Evolutionary conservation across 1,140 invertebrate species (phyloP), one percentile per base, ranked within the genome.

Genomic region (Teleogryllus occipitalis): DNA sequence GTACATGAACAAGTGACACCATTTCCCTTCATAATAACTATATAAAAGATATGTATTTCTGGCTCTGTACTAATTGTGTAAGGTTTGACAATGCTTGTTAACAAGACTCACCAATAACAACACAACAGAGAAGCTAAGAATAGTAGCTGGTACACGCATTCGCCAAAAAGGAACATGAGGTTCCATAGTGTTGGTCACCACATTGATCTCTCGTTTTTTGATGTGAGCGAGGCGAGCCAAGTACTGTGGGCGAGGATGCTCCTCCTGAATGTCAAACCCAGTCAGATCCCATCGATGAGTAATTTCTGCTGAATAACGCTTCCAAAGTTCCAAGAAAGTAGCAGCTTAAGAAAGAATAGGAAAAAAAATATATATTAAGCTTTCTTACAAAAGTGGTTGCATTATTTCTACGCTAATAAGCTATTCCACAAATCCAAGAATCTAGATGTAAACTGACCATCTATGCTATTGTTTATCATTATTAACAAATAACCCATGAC

Each of bases 241-340:
- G 85, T 95, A 95, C 84, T 94, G 91, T 6, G 95, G 95, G 46
- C 96, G 86, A 3, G 96, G 95, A 87, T 96, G 94, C 86, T 97
- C 96, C 82, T 96, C 93, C 83, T 95, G 91, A 72, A 92, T 88
- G 87, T 96, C 94, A 84, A 96, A 96, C 7, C 93, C 93, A 5
- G 94, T 95, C 77, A 97, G 88, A 86, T 96, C 96, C 96, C 96
- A 97, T 73, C 93, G 89, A 86, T 97, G 95, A 2, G 94, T 96
- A 83, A 97, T 96, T 87, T 95, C 93, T 0, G 94, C 93, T 0
- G 95, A 94, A 85, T 96, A 96, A 54, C 97, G 88, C 87, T 98
- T 98, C 97, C 97, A 99, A 81, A 98, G 88, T 88, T 99, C 97
- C 82, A 98, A 86, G 87, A 96, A 97, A 81, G 96, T 89, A 7